Evolutionary conservation across 2,888 invertebrate genomes (phyloP).

Genomic region (Thymelicus sylvestris): DNA sequence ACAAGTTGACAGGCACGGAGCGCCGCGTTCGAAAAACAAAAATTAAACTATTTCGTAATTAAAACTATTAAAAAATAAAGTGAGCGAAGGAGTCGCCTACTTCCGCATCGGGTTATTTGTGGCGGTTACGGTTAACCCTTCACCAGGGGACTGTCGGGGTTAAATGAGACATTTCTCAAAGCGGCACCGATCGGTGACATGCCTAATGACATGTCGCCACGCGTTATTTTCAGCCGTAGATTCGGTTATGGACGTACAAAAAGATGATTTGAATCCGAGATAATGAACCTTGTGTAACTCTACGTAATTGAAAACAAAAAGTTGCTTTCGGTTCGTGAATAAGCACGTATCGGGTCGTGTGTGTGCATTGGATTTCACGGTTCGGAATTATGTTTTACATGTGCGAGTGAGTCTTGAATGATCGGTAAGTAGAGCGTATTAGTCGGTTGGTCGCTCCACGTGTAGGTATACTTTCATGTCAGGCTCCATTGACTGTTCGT

Average conservation of each 20-base stretch:
- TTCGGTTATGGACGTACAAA: slow-evolving; percentile 39
- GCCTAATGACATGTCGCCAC: slow-evolving; percentile 82
- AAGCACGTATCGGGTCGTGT: slow-evolving; percentile 34
- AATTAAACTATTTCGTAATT: slow-evolving; percentile 84
- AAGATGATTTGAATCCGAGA: slow-evolving; percentile 45
- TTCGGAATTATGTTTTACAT: slow-evolving; percentile 37
- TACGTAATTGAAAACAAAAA: slow-evolving; percentile 58
- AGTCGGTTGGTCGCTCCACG: slow-evolving; percentile 63
- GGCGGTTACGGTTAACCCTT: slow-evolving; percentile 73
- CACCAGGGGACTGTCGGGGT: slow-evolving; percentile 78
- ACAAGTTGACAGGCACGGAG: slow-evolving; percentile 59
- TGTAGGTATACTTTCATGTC: slow-evolving; percentile 56
- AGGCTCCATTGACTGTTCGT: slow-evolving; percentile 63
- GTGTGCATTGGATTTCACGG: slow-evolving; percentile 27
- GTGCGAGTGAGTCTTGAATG: slow-evolving; percentile 67
- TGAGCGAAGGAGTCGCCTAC: slow-evolving; percentile 66
- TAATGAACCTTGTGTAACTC: slow-evolving; percentile 47
- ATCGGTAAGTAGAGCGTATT: slow-evolving; percentile 71
- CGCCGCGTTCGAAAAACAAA: slow-evolving; percentile 64
- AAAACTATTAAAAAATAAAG: slow-evolving; percentile 79
- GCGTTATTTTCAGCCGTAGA: slow-evolving; percentile 77
- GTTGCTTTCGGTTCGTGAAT: slow-evolving; percentile 33
- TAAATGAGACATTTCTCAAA: slow-evolving; percentile 84
- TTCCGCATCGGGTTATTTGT: slow-evolving; percentile 82
- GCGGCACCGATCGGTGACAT: slow-evolving; percentile 69